Base-by-base conservation (phyloP, 2,797 vertebrate species). In the Limosa lapponica region DNA sequence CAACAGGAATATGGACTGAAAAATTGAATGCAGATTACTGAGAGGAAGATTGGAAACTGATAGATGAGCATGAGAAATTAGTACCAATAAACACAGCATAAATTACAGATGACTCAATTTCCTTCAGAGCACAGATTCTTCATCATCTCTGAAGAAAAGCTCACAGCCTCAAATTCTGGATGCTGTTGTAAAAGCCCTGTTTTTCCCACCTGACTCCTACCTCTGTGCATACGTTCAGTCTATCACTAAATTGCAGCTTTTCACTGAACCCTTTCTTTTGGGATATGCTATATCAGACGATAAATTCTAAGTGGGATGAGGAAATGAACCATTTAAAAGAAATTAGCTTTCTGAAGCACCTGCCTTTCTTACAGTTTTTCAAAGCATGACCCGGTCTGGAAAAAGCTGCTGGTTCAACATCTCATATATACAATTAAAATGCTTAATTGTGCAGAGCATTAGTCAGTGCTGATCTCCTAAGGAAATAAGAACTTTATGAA, bases 401-500 rank as follows among this genome's bases (percentile, higher is more conserved):
- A 80, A 92, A 90, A 95, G 8, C 16, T 75, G 46, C 49, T 70
- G 15, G 30, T 91, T 89, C 41, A 61, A 57, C 3, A 13, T 74
- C 43, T 92, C 43, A 37, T 57, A 67, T 43, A 58, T 19, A 59
- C 48, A 89, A 82, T 84, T 87, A 90, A 93, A 95, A 94, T 36
- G 52, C 55, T 93, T 92, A 95, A 87, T 79, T 89, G 83, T 87
- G 61, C 27, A 67, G 61, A 90, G 32, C 39, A 27, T 87, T 90
- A 92, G 57, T 57, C 74, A 80, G 64, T 85, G 55, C 52, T 64
- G 61, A 75, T 93, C 86, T 95, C 77, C 82, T 51, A 73, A 82
- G 93, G 73, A 93, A 96, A 82, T 1, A 70, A 28, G 41, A 89
- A 73, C 64, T 90, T 95, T 91, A 71, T 91, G 90, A 95, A 96